Conservation (phyloP, 2,888 invertebrate genomes). For the Heliconius ismenius region DNA sequence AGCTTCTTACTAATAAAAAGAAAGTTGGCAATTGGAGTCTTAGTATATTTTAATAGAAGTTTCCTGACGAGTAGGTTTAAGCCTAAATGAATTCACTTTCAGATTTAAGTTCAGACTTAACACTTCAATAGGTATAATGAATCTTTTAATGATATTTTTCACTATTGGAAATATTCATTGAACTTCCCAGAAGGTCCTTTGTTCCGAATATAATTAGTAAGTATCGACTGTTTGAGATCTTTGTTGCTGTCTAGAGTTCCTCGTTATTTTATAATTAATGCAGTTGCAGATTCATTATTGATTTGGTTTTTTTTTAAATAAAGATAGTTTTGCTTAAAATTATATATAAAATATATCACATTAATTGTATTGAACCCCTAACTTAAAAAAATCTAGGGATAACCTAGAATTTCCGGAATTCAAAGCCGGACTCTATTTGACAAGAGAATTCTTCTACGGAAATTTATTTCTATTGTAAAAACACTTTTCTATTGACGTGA, state of each 20-base stretch:
- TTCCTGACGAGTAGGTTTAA: slow-evolving; percentile 24
- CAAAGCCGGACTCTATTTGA: neutral
- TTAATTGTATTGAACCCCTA: neutral
- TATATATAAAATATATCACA: neutral
- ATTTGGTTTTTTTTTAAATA: neutral
- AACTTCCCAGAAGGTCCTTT: slow-evolving; percentile 51
- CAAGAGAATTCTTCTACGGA: neutral
- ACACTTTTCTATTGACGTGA: neutral
- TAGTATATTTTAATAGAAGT: slow-evolving; percentile 17
- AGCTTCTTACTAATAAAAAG: neutral
- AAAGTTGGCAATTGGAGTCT: neutral
- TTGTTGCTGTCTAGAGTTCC: slow-evolving; percentile 31
- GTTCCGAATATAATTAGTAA: slow-evolving; percentile 47
- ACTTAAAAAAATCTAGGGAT: too few species aligned
- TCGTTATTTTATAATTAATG: slow-evolving; percentile 27
- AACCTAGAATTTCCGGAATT: neutral
- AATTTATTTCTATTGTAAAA: neutral
- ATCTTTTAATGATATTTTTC: slow-evolving; percentile 52
- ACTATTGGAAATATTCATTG: slow-evolving; percentile 52
- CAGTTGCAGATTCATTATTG: neutral
- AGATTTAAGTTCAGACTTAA: slow-evolving; percentile 45
- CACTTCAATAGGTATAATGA: slow-evolving; percentile 60
- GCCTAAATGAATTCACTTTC: slow-evolving; percentile 42
- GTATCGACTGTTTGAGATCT: slow-evolving; percentile 36
- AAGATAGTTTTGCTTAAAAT: neutral